phyloP scores from a whole-genome alignment of 1,140 invertebrate species.

The Alviniconcha marisindica region DNA sequence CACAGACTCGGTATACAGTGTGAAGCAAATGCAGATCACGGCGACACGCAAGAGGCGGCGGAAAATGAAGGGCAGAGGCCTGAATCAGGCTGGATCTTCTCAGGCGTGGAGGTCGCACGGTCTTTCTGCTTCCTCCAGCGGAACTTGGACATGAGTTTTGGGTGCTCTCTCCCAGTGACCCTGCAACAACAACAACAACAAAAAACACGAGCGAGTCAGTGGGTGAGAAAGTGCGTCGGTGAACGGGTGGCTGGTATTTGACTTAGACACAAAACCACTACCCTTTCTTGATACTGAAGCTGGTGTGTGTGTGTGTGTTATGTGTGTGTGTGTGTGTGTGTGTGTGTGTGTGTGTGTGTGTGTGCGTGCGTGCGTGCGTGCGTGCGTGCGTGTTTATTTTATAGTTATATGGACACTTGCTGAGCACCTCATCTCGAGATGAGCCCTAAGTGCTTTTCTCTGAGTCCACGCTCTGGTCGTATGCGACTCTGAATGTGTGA shows the following conservation, averaged over 20 bases:
- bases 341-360: background rate
- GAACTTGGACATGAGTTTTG: conserved; percentile 8
- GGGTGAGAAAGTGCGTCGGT: too few species aligned
- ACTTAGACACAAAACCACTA: background rate
- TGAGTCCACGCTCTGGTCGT: too few species aligned
- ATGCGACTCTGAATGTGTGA: too few species aligned
- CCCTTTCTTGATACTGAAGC: background rate
- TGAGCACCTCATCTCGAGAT: too few species aligned
- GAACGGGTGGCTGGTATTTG: background rate
- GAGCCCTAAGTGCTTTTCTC: too few species aligned
- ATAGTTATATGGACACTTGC: too few species aligned
- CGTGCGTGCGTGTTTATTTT: background rate
- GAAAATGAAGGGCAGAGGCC: background rate
- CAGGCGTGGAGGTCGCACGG: background rate
- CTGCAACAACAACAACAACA: background rate
- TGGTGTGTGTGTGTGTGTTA: conserved; percentile 5
- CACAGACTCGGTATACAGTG: too few species aligned
- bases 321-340: conserved; percentile 17
- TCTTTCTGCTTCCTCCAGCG: background rate
- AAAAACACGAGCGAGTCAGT: too few species aligned
- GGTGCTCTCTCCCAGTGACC: conserved; percentile 2
- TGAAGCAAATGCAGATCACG: too few species aligned
- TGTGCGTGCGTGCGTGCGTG: background rate
- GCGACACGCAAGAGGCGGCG: too few species aligned
- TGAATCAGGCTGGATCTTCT: background rate